Conservation (phyloP, 2,113 vertebrate species). For the pig (Sus scrofa) region DNA sequence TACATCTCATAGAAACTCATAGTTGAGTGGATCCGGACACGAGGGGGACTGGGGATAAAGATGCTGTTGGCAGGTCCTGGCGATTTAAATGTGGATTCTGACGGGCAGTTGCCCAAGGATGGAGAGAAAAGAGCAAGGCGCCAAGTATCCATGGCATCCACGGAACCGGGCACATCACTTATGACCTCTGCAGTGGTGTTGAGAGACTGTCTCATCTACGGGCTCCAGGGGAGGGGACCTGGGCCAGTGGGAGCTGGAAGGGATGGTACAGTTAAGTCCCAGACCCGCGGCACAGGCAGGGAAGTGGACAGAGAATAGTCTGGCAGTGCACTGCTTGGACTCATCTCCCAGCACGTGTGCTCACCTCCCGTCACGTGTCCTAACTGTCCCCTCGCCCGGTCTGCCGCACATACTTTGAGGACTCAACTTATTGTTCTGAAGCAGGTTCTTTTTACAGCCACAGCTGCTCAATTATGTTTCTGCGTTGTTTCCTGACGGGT, state of each 20-base stretch:
- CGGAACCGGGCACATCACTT: not conserved
- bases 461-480: conserved; percentile 82
- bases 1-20: not conserved
- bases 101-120: not conserved
- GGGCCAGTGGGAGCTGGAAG: not conserved
- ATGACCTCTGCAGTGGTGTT: not conserved
- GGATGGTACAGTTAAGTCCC: not conserved
- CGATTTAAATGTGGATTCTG: not conserved
- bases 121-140: not conserved
- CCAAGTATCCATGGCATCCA: not conserved
- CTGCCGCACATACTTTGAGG: not conserved
- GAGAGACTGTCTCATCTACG: not conserved
- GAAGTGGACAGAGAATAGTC: not conserved
- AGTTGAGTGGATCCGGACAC: not conserved
- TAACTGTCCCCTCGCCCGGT: not conserved
- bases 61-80: not conserved
- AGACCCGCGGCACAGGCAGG: not conserved
- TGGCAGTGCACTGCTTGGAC: not conserved
- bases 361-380: not conserved
- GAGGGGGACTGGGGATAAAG: not conserved
- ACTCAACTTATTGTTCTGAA: not conserved
- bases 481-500: conserved; percentile 64
- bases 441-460: conserved; percentile 70
- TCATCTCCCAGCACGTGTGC: not conserved
- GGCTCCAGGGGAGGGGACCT: not conserved